Conservation (phyloP, 2,113 vertebrate genomes). For the Melanerpes formicivorus region DNA sequence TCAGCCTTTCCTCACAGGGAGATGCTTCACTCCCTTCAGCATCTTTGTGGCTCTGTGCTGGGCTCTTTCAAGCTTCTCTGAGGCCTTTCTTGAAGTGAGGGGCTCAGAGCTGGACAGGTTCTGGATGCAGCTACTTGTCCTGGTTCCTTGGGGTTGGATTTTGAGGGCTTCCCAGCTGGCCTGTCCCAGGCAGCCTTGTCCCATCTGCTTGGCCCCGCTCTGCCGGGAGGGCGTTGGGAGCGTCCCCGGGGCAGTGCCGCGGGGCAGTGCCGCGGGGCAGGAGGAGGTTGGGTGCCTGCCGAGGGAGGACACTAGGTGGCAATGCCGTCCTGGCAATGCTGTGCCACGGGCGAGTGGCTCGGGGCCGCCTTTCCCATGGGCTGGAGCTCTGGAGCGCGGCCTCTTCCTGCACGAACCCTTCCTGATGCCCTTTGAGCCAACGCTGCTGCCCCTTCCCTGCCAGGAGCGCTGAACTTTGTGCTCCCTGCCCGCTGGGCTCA, state of each 20-base stretch:
- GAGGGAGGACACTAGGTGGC: slow-evolving; percentile 42
- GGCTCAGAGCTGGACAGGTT: too few species aligned
- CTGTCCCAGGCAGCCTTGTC: neutral
- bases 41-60: too few species aligned
- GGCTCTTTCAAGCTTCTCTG: too few species aligned
- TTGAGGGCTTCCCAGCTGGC: neutral
- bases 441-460: neutral
- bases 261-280: neutral
- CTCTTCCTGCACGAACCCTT: neutral
- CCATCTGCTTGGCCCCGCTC: neutral
- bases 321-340: neutral
- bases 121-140: too few species aligned
- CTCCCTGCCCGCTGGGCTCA: neutral
- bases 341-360: neutral
- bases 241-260: accelerated
- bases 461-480: neutral
- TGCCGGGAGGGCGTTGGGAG: neutral
- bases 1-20: too few species aligned
- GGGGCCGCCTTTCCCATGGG: neutral
- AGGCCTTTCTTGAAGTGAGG: too few species aligned
- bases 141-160: neutral
- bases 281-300: neutral
- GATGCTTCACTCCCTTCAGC: too few species aligned
- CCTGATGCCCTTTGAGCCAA: accelerated
- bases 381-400: neutral